Evolutionary conservation across 53 echinoderm and acorn worm species (phyloP).

Genomic region (Holothuria leucospilota): DNA sequence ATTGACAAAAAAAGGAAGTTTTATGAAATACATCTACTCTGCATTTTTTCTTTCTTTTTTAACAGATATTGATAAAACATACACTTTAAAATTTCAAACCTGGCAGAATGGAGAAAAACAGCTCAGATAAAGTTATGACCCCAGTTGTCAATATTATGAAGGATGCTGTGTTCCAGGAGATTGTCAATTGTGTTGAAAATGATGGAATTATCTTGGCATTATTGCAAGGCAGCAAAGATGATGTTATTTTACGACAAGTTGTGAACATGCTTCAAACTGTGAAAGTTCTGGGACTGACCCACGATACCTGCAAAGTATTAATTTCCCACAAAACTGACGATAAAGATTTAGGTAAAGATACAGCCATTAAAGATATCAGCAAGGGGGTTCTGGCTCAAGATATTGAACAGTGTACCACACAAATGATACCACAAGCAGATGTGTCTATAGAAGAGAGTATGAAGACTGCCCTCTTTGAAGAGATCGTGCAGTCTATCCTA

Average conservation of each 20-base stretch:
- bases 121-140: too few relatives aligned
- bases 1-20: too few relatives aligned
- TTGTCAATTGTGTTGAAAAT: constrained; percentile 29
- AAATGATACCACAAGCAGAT: not conserved
- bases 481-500: constrained; percentile 26
- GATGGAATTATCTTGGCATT: constrained; percentile 36
- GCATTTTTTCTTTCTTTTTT: too few relatives aligned
- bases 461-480: constrained; percentile 34
- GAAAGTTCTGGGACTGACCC: constrained; percentile 27
- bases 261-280: constrained; percentile 20
- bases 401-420: not conserved
- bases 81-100: too few relatives aligned
- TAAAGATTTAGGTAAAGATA: not conserved
- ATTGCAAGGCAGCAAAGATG: constrained; percentile 38
- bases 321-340: not conserved
- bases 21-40: too few relatives aligned
- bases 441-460: constrained; percentile 10
- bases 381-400: not conserved
- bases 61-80: too few relatives aligned
- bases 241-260: constrained; percentile 2
- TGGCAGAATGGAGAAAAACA: too few relatives aligned
- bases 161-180: constrained; percentile 43
- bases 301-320: constrained; percentile 30
- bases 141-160: constrained; percentile 42
- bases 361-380: too few relatives aligned